phyloP scores from a whole-genome alignment of 2,888 invertebrate species.

The Meiosimyza decipiens region DNA sequence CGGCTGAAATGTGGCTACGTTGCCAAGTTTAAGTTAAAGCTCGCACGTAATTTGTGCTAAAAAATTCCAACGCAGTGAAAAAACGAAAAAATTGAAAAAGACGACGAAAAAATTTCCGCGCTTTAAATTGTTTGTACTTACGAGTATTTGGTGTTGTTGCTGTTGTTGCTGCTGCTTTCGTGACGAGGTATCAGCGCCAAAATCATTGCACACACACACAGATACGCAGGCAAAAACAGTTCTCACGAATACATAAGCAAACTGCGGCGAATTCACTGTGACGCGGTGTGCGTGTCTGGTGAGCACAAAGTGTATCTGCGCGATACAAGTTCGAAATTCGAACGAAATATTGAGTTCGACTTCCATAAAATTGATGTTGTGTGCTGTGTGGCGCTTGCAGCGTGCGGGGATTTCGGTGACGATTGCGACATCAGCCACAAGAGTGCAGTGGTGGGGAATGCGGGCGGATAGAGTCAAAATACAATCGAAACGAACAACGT shows the following conservation, averaged over 20 bases:
- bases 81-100: background rate
- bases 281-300: constrained; percentile 26
- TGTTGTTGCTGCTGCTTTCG: background rate
- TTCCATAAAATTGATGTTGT: constrained; percentile 39
- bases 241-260: background rate
- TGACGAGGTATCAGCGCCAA: constrained; percentile 14
- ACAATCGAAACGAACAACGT: background rate
- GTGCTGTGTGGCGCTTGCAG: background rate
- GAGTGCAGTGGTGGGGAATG: background rate
- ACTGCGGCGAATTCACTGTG: constrained; percentile 26
- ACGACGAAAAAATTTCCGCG: constrained; percentile 29
- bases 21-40: constrained; percentile 35
- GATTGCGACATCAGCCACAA: background rate
- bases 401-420: background rate
- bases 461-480: background rate
- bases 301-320: constrained; percentile 38
- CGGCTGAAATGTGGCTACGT: constrained; percentile 11
- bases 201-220: constrained; percentile 27
- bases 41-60: constrained; percentile 31
- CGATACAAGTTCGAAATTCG: constrained; percentile 51
- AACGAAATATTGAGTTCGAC: constrained; percentile 57
- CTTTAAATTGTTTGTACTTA: constrained; percentile 28
- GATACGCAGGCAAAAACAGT: background rate
- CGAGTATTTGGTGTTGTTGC: constrained; percentile 13
- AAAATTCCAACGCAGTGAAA: constrained; percentile 32